A percentile compares a stretch with the other conserved stretches of the same genome.
Evolutionary conservation across 2,113 vertebrate species (phyloP).

Genomic region (Marcusenius ussheri): DNA sequence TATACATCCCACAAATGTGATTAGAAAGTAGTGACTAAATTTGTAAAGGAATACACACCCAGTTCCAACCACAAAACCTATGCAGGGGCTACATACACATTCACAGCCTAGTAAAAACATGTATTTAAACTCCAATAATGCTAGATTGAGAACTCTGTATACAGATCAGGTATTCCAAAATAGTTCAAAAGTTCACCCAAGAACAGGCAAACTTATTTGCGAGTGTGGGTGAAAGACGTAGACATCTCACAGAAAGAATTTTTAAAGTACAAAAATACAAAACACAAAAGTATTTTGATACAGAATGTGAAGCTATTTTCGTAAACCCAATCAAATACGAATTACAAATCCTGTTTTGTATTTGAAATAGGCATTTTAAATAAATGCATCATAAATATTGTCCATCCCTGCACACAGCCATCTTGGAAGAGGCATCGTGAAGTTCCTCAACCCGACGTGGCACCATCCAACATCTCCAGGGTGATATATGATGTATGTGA

Average conservation of each 20-base stretch:
- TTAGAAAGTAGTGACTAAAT: background rate
- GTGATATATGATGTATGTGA: background rate
- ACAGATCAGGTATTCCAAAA: background rate
- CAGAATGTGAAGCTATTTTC: background rate
- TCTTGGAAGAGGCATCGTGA: background rate
- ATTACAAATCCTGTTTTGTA: background rate
- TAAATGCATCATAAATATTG: background rate
- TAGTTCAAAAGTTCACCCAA: background rate
- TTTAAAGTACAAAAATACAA: background rate
- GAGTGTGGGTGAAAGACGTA: background rate
- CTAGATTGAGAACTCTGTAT: background rate
- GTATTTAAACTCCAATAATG: background rate
- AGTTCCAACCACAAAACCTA: background rate
- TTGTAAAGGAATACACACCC: background rate
- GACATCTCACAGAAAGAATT: background rate
- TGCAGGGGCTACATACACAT: background rate
- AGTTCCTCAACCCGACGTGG: background rate
- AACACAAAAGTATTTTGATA: background rate
- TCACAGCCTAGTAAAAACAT: background rate
- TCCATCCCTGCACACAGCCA: background rate
- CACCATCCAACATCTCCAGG: background rate
- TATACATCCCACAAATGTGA: background rate
- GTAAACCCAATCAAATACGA: background rate
- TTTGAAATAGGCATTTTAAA: background rate
- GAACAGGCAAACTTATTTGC: background rate